Conservation (phyloP, 2,888 invertebrate genomes). For the Anoplius nigerrimus region DNA sequence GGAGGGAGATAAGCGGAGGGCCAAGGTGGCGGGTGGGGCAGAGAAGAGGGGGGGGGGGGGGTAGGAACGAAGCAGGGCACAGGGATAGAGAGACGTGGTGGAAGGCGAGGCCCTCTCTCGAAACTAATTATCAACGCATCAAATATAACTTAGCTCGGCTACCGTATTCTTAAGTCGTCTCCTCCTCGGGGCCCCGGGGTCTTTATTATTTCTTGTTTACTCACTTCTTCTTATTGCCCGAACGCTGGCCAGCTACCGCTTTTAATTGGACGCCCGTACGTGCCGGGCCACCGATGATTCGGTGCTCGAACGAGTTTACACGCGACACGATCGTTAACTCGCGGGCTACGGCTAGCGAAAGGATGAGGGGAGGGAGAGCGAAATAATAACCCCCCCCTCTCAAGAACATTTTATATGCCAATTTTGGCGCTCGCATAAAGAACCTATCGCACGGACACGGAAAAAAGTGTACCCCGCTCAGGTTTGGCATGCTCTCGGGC, state of each 20-base stretch:
- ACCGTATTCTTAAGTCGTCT: constrained; percentile 67
- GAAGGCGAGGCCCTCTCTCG: constrained; percentile 50
- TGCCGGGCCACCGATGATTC: constrained; percentile 62
- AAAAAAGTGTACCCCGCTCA: too few species aligned
- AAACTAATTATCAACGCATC: constrained; percentile 74
- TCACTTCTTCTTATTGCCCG: constrained; percentile 47
- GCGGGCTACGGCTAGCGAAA: too few species aligned
- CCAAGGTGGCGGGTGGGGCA: background rate
- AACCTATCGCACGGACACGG: too few species aligned
- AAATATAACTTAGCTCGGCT: constrained; percentile 71
- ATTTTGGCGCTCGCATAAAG: background rate
- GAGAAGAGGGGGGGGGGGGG: constrained; percentile 27
- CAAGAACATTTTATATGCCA: background rate
- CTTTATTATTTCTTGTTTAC: constrained; percentile 54
- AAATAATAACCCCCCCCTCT: background rate
- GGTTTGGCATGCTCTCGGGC: too few species aligned
- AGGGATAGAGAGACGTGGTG: constrained; percentile 30
- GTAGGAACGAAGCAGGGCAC: constrained; percentile 28
- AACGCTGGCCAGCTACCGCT: constrained; percentile 43
- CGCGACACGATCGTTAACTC: constrained; percentile 50
- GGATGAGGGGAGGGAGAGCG: too few species aligned
- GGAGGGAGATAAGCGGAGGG: constrained; percentile 5
- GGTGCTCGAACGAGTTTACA: constrained; percentile 59
- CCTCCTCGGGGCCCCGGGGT: constrained; percentile 39
- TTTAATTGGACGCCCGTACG: constrained; percentile 68